A percentile compares a stretch with the other conserved stretches of the same genome.
These are phyloP conservation scores for Bostrychus sinensis DNA, from an alignment of 2,113 vertebrate species.

Conservation along the genomic window DNA sequence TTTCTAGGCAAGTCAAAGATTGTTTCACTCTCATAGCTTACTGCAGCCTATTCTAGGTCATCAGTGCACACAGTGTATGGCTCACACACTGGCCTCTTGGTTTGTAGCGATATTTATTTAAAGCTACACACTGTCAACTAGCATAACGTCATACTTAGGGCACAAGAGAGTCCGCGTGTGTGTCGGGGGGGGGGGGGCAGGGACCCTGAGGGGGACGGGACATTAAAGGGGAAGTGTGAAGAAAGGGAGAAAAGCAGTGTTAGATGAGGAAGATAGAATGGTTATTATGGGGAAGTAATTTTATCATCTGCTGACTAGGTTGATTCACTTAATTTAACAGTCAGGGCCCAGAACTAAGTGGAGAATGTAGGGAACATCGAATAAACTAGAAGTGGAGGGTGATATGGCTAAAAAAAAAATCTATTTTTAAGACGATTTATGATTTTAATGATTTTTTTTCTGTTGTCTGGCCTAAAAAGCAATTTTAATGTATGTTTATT, in stretches of 20 bases:
- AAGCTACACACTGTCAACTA: slow-evolving; percentile 68
- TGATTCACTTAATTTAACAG: background rate
- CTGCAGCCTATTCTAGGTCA: background rate
- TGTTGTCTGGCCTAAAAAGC: too few relatives aligned
- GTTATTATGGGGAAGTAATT: slow-evolving; percentile 11
- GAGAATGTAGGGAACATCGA: background rate
- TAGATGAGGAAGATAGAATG: background rate
- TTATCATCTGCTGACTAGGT: background rate
- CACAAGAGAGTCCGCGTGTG: slow-evolving; percentile 1
- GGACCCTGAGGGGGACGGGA: slow-evolving; percentile 31
- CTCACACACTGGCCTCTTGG: slow-evolving; percentile 26
- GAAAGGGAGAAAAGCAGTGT: slow-evolving; percentile 12
- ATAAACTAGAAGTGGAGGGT: too few relatives aligned
- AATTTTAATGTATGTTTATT: too few relatives aligned
- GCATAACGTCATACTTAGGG: slow-evolving; percentile 55
- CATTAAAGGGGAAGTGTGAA: slow-evolving; percentile 18
- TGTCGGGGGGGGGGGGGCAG: background rate
- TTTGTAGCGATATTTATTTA: slow-evolving; percentile 68
- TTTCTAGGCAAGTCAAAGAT: background rate
- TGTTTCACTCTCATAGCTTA: background rate
- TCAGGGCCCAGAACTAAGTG: background rate
- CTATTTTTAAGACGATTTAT: too few relatives aligned
- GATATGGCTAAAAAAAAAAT: too few relatives aligned
- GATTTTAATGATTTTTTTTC: too few relatives aligned
- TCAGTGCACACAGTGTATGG: background rate